Percentiles rank a stretch among this genome's conserved stretches.
Evolutionary conservation across 1,140 invertebrate genomes (phyloP).

Genomic region (Nebria ingens): DNA sequence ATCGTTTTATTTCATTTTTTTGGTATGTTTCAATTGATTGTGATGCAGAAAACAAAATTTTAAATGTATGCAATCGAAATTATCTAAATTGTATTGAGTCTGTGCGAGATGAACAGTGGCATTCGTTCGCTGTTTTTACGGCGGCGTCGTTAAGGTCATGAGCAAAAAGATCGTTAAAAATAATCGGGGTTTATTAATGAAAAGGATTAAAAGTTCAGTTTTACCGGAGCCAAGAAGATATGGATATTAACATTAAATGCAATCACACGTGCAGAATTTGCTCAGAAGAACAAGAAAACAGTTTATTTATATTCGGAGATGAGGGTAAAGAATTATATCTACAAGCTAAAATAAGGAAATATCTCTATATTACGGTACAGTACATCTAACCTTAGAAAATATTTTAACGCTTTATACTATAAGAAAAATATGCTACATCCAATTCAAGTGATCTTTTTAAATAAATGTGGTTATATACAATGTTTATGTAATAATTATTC

Average conservation of each 20-base stretch:
- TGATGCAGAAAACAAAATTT: not conserved
- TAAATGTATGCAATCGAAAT: conserved; percentile 21
- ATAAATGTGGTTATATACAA: too few species aligned
- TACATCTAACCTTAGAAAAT: too few species aligned
- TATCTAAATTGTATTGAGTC: conserved; percentile 30
- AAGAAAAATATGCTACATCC: too few species aligned
- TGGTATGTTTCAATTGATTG: not conserved
- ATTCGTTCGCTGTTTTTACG: conserved; percentile 23
- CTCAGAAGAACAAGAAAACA: conserved; percentile 35
- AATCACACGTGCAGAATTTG: conserved; percentile 39
- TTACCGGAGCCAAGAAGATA: not conserved
- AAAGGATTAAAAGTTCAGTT: conserved; percentile 1
- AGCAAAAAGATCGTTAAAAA: conserved; percentile 9
- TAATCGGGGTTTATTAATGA: conserved; percentile 8
- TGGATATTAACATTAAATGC: conserved; percentile 15
- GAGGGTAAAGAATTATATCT: conserved; percentile 40
- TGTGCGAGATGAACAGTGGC: conserved; percentile 28
- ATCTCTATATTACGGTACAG: conserved; percentile 41
- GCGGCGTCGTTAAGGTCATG: conserved; percentile 7
- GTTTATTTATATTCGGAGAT: conserved; percentile 40
- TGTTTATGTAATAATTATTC: too few species aligned
- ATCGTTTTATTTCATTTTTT: not conserved
- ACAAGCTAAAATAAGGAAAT: conserved; percentile 44
- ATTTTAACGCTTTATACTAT: too few species aligned
- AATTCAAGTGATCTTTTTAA: too few species aligned